A percentile compares a stretch with the other conserved stretches of the same genome.
Conservation (phyloP, 1,140 invertebrate genomes). For the Penaeus indicus region DNA sequence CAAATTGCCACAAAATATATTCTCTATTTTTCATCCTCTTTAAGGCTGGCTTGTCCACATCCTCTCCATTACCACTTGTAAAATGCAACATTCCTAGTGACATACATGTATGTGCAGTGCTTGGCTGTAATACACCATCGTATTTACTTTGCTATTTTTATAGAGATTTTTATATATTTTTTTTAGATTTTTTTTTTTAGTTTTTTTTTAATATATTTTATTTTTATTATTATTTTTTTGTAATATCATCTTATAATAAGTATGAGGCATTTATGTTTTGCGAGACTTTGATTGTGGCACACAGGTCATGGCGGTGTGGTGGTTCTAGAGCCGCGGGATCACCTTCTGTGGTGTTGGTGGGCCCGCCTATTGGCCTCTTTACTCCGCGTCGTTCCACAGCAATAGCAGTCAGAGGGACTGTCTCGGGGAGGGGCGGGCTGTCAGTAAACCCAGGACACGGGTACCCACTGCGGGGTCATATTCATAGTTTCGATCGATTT, state of each 20-base stretch:
- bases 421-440: conserved; percentile 66
- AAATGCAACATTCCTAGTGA: conserved; percentile 32
- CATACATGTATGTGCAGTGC: conserved; percentile 27
- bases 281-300: conserved; percentile 59
- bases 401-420: conserved; percentile 66
- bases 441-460: conserved; percentile 96
- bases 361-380: conserved; percentile 58
- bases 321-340: conserved; percentile 54
- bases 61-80: conserved; percentile 39
- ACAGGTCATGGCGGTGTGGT: conserved; percentile 53
- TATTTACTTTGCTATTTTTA: conserved; percentile 38
- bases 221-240: no score
- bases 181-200: no score
- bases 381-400: conserved; percentile 64
- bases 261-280: conserved; percentile 45
- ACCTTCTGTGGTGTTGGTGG: conserved; percentile 60
- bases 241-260: conserved; percentile 29
- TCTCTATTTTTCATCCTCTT: conserved; percentile 21
- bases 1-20: conserved; percentile 48
- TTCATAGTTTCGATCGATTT: conserved; percentile 90
- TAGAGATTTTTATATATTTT: conserved; percentile 21
- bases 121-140: conserved; percentile 28
- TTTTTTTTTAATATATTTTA: no score
- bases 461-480: conserved; percentile 92
- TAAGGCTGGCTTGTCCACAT: conserved; percentile 22